Percentiles rank a stretch among this genome's conserved stretches.
Conservation (phyloP, 2,113 vertebrate species). For the Otis tarda region DNA sequence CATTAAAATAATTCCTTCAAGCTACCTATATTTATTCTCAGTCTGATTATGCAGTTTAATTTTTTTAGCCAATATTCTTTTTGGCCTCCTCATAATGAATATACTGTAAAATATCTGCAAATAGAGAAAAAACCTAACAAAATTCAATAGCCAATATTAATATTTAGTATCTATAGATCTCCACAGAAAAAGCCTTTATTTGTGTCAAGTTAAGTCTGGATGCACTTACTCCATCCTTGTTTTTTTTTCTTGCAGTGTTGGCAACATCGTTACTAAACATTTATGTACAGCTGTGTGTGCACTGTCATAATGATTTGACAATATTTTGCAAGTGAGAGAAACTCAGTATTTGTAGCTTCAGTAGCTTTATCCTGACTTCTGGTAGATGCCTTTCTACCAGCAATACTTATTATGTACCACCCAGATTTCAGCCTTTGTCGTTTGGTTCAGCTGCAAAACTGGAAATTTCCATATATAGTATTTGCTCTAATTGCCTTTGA, state of each 20-base stretch:
- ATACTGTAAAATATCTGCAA: neutral
- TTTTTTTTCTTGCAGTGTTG: neutral
- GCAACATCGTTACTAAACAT: neutral
- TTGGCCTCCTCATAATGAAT: neutral
- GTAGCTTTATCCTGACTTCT: neutral
- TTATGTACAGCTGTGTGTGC: neutral
- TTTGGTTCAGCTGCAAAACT: neutral
- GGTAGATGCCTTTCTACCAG: neutral
- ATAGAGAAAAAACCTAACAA: neutral
- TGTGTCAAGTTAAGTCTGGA: neutral
- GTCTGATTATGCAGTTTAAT: neutral
- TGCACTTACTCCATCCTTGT: neutral
- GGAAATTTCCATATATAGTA: neutral
- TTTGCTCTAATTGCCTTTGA: neutral
- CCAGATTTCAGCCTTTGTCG: neutral
- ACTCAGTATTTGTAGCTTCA: neutral
- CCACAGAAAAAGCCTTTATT: neutral
- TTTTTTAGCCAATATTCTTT: neutral
- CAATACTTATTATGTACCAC: neutral
- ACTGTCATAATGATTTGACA: neutral
- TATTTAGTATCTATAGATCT: neutral
- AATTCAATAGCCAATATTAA: neutral
- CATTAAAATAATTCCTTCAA: neutral
- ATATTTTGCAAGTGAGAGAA: neutral
- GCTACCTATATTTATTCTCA: neutral